Evolutionary conservation across 30 jellyfish, hydroid and myxozoan species (phyloP).

Genomic region (Chrysaora quinquecirrha): DNA sequence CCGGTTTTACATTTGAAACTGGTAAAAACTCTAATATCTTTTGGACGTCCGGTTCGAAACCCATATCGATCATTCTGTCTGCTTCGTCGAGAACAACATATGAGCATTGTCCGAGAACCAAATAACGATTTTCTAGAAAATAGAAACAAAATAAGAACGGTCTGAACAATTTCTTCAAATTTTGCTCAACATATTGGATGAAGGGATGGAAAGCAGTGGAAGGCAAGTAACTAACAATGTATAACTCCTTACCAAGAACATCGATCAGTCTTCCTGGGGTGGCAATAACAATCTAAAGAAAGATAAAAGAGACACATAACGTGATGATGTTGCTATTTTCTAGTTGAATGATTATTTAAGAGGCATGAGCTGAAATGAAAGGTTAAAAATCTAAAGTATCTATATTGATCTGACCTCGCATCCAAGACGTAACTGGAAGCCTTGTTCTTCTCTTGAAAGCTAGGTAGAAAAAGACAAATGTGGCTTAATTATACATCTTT

Average conservation of each 20-base stretch:
- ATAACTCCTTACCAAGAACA: conserved; percentile 92
- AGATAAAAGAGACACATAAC: too few relatives aligned
- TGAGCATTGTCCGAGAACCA: conserved; percentile 93
- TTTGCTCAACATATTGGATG: too few relatives aligned
- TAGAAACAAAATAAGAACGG: not conserved
- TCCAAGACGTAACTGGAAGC: conserved; percentile 93
- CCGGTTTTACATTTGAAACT: conserved; percentile 91
- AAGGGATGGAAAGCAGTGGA: too few relatives aligned
- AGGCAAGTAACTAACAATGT: too few relatives aligned
- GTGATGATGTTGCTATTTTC: too few relatives aligned
- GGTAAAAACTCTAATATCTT: conserved; percentile 91
- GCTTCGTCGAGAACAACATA: conserved; percentile 99
- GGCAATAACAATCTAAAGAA: conserved; percentile 93
- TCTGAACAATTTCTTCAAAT: not conserved
- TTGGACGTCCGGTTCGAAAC: conserved; percentile 98
- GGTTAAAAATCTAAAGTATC: too few relatives aligned
- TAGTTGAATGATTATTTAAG: too few relatives aligned
- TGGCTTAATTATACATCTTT: not conserved
- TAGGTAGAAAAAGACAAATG: too few relatives aligned
- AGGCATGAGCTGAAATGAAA: too few relatives aligned
- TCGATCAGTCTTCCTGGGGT: conserved; percentile 99
- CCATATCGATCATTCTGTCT: conserved; percentile 99
- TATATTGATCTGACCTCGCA: conserved; percentile 98
- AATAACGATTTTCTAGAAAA: conserved; percentile 85
- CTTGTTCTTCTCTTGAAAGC: conserved; percentile 99